phyloP scores from a whole-genome alignment of 2,888 invertebrate species.

The Pterostichus niger region DNA sequence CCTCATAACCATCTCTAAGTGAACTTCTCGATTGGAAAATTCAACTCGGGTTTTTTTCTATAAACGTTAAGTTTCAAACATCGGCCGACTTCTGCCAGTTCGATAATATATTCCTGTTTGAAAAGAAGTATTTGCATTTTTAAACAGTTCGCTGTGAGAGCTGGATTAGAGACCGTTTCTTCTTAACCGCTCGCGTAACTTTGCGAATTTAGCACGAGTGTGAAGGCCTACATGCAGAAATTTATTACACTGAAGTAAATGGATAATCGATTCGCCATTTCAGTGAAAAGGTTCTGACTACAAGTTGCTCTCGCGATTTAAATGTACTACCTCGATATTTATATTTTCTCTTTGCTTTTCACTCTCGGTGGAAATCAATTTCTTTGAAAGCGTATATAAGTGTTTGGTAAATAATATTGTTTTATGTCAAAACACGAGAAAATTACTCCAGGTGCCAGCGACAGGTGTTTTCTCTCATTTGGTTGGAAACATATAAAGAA shows the following conservation, averaged over 20 bases:
- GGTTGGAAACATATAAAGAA: constrained; percentile 14
- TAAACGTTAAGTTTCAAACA: background rate
- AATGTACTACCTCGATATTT: constrained; percentile 23
- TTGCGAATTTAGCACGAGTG: constrained; percentile 15
- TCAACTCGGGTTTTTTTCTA: background rate
- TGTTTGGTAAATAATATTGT: constrained; percentile 8
- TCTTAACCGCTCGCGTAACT: constrained; percentile 12
- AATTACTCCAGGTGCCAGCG: background rate
- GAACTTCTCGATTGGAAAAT: background rate
- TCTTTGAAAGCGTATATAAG: too few relatives aligned
- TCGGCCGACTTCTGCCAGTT: background rate
- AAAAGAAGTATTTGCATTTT: constrained; percentile 54
- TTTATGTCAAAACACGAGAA: constrained; percentile 16
- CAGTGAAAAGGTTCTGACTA: background rate
- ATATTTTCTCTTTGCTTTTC: constrained; percentile 26
- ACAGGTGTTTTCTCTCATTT: constrained; percentile 18
- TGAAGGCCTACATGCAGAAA: constrained; percentile 26
- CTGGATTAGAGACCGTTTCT: constrained; percentile 19
- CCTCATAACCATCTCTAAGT: background rate
- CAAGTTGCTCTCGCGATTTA: constrained; percentile 13
- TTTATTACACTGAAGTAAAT: constrained; percentile 37
- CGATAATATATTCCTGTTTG: constrained; percentile 51
- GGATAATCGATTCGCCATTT: constrained; percentile 36
- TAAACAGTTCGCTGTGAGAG: constrained; percentile 28
- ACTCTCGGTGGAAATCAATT: too few relatives aligned